Evolutionary conservation across 2,113 vertebrate genomes (phyloP), one percentile per base, ranked within the genome.

Genomic region (Serilophus lunatus): DNA sequence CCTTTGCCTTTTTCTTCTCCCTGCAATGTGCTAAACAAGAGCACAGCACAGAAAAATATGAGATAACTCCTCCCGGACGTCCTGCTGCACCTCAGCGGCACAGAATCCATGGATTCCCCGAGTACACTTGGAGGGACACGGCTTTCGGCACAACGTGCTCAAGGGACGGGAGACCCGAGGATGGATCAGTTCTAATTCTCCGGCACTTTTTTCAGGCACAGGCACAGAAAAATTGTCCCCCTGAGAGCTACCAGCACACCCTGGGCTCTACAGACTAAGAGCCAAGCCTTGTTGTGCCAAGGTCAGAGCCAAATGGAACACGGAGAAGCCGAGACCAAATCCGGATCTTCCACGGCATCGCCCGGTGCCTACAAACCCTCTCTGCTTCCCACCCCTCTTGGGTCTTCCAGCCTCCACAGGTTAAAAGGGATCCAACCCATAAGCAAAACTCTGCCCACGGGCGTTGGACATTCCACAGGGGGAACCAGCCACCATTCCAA

Each of bases 81-180:
- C 79, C 26, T 76, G 65, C 56, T 26, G 47, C 29, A 44, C 36
- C 65, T 9, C 44, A 50, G 72, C 35, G 64, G 65, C 26, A 36
- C 24, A 20, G 3, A 47, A 36, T 9, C 51, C 38, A 18, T 22
- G 3, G 50, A 79, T 26, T 75, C 42, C 71, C 66, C 1, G 0
- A 5, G 35, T 31, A 33, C 4, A 1, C 19, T 50, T 22, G 0
- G 0, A 31, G 57, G 13, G 10, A 51, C 40, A 6, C 0, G 0
- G 47, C 35, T 53, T 68, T 26, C 2, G 2, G 66, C 66, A 71
- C 13, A 2, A 42, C 0, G 13, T 9, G 8, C 45, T 54, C 36
- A 36, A 74, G 57, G 1, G 38, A n/a, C 18, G 23, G 23, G 16
- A 68, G 51, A 38, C 47, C 44, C 1, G 0, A 53, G 47, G n/a